Evolutionary conservation across 2,888 invertebrate species (phyloP).

Genomic region (Cactoblastis cactorum): DNA sequence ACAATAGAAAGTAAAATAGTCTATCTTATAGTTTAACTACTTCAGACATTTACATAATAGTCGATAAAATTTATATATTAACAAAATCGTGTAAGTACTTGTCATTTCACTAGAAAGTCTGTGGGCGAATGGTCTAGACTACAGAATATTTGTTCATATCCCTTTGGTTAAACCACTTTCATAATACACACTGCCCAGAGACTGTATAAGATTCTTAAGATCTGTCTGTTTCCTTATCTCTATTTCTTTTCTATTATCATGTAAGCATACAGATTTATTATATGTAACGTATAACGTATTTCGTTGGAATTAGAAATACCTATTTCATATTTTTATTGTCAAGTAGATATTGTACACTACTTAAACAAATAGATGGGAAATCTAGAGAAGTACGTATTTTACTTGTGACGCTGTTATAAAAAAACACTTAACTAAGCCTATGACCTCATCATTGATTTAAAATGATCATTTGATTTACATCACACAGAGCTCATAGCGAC

Average conservation of each 20-base stretch:
- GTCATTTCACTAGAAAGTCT: constrained; percentile 41
- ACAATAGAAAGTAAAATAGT: constrained; percentile 4
- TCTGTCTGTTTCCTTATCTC: no score
- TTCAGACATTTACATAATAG: not conserved
- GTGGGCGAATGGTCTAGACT: not conserved
- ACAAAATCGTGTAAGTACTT: constrained; percentile 13
- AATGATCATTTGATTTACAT: constrained; percentile 19
- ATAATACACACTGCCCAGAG: no score
- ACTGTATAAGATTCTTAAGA: no score
- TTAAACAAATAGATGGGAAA: not conserved
- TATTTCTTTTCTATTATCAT: no score
- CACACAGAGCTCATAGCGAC: not conserved
- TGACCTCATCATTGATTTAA: constrained; percentile 31
- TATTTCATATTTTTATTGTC: no score
- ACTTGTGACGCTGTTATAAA: constrained; percentile 17
- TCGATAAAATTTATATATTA: no score
- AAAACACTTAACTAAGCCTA: constrained; percentile 18
- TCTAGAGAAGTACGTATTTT: constrained; percentile 18
- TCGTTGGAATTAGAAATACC: no score
- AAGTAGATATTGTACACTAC: no score
- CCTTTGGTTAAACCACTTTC: not conserved
- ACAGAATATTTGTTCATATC: not conserved
- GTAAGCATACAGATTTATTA: no score
- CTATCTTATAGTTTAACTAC: constrained; percentile 14
- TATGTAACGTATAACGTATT: no score